Conservation (phyloP, 2,888 invertebrate genomes). For the Ephialtes manifestator region DNA sequence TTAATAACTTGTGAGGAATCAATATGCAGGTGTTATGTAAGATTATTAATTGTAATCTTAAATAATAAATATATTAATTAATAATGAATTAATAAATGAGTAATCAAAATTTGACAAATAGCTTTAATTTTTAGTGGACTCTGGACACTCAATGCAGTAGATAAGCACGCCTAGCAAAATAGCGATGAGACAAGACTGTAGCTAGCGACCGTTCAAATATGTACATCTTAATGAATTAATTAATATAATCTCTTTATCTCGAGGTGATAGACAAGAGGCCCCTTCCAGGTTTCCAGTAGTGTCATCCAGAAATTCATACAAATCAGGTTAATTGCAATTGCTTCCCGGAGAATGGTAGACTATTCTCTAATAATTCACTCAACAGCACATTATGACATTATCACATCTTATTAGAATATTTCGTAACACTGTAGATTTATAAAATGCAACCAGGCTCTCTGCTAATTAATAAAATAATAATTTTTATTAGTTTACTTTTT, state of each 20-base stretch:
- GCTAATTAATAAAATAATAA: background rate
- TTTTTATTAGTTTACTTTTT: background rate
- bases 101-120: background rate
- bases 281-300: background rate
- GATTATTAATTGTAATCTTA: background rate
- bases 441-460: background rate
- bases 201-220: conserved; percentile 41
- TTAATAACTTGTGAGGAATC: too few species aligned
- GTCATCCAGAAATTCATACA: conserved; percentile 77
- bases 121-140: background rate
- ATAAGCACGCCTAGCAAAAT: conserved; percentile 3
- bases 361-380: conserved; percentile 4
- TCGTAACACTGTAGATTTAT: background rate
- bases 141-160: background rate
- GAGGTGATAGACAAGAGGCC: conserved; percentile 40
- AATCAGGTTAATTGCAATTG: conserved; percentile 83
- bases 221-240: conserved; percentile 81
- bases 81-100: background rate
- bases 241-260: conserved; percentile 78
- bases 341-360: conserved; percentile 1
- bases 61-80: background rate
- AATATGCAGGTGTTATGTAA: too few species aligned
- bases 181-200: conserved; percentile 26
- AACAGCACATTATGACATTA: background rate
- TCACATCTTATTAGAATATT: conserved; percentile 6